Percentiles rank a stretch among this genome's conserved stretches.
These are phyloP conservation scores for Channa striata DNA, from an alignment of 2,797 vertebrate species.

Conservation along the genomic window DNA sequence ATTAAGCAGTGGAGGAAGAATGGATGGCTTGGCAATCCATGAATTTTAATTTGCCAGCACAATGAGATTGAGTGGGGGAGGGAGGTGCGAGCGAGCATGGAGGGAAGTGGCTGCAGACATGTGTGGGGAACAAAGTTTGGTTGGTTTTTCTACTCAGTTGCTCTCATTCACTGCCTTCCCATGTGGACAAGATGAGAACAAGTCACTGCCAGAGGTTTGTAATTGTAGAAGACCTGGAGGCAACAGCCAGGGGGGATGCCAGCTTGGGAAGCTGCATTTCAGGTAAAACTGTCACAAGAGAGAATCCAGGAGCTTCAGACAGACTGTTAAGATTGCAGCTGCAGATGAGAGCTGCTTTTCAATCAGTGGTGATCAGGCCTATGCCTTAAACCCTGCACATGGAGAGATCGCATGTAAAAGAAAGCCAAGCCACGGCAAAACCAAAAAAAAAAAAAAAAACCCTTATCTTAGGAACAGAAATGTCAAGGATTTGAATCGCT, in stretches of 20 bases:
- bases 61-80: slow-evolving; percentile 70
- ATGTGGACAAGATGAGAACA: slow-evolving; percentile 56
- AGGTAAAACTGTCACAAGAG: slow-evolving; percentile 52
- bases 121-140: slow-evolving; percentile 53
- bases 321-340: slow-evolving; percentile 60
- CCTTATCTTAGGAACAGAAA: slow-evolving; percentile 3
- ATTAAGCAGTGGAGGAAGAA: slow-evolving; percentile 79
- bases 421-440: no score
- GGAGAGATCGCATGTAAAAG: slow-evolving; percentile 29
- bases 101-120: slow-evolving; percentile 65
- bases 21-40: slow-evolving; percentile 76
- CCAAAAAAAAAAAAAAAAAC: no score
- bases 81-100: slow-evolving; percentile 60
- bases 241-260: slow-evolving; percentile 29
- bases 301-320: slow-evolving; percentile 62
- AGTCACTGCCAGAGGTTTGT: slow-evolving; percentile 55
- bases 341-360: slow-evolving; percentile 54
- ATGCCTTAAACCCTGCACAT: slow-evolving; percentile 22
- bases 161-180: slow-evolving; percentile 66
- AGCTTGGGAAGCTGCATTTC: slow-evolving; percentile 44
- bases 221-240: slow-evolving; percentile 60
- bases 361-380: slow-evolving; percentile 53
- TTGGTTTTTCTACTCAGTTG: slow-evolving; percentile 46
- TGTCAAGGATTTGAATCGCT: background rate
- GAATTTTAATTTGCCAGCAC: slow-evolving; percentile 80